Evolutionary conservation across 1,140 invertebrate species (phyloP), one percentile per base, ranked within the genome.

Genomic region (Drosophila rhopaloa): DNA sequence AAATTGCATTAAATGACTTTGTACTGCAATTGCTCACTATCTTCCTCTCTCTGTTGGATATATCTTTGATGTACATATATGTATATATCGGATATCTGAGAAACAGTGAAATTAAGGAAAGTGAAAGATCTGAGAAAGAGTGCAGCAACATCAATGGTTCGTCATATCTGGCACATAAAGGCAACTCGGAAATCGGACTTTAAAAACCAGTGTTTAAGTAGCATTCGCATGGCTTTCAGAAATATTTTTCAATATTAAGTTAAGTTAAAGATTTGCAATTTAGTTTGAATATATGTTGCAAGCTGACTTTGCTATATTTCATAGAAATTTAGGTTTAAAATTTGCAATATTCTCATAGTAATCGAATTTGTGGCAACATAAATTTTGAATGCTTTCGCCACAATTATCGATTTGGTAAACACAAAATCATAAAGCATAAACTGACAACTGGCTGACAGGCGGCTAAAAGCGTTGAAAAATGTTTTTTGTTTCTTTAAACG

Each of bases 1-100:
- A 86, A 84, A 84, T 85, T 85, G 81, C 81, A 84, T 84, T 84
- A 81, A 84, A 80, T 81, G 81, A 81, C 81, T 85, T 85, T 81
- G 73, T 84, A 79, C 73, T 80, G 71, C 71, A 79, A 79, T 83
- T 82, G 72, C 63, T n/a, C 11, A 9, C 38, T 24, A 24, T 27
- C 47, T n/a, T 14, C 6, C 38, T 27, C 47, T 44, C 19, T 35
- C 10, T 16, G 1, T 32, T 9, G 16, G 19, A 41, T 55, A 43
- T 32, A 14, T 43, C 38, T 19, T 54, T 16, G n/a, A 44, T 5
- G n/a, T 55, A 43, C n/a, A 43, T 27, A 43, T 13, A 16, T 16
- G 14, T 24, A 66, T 48, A 40, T 41, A 47, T 46, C 16, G 43
- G 43, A 46, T 46, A 35, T 53, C 57, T 35, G 19, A 67, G 46